Percentiles rank a stretch among this genome's conserved stretches.
Evolutionary conservation across 2,797 vertebrate species (phyloP).

Genomic region (Iguana delicatissima): DNA sequence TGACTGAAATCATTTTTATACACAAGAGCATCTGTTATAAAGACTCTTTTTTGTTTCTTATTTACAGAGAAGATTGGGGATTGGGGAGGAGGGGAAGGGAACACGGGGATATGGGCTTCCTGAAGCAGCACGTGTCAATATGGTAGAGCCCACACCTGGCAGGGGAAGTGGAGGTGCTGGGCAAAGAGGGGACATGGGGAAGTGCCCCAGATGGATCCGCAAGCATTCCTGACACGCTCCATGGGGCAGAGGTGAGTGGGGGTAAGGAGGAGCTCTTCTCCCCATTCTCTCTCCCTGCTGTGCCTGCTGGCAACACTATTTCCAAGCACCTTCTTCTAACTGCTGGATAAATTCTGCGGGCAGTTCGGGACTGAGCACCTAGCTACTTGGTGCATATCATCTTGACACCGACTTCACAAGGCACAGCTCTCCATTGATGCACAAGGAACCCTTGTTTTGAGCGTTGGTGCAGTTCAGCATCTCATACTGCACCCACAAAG

Average conservation of each 20-base stretch:
- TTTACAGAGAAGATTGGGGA: slow-evolving; percentile 34
- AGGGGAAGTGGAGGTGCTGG: slow-evolving; percentile 12
- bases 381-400: neutral
- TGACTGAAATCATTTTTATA: slow-evolving; percentile 39
- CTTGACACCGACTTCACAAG: neutral
- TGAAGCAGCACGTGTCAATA: slow-evolving; percentile 5
- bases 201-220: slow-evolving; percentile 8
- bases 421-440: neutral
- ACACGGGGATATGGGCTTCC: slow-evolving; percentile 17
- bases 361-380: neutral
- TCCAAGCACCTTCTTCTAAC: neutral
- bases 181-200: slow-evolving; percentile 2
- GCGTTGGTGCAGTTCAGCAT: neutral
- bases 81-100: neutral
- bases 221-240: slow-evolving; percentile 27
- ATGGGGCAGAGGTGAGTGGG: neutral
- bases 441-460: slow-evolving; percentile 25
- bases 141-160: slow-evolving; percentile 17
- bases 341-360: neutral
- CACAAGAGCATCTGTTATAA: slow-evolving; percentile 39
- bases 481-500: neutral
- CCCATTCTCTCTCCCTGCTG: slow-evolving; percentile 15
- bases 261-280: neutral
- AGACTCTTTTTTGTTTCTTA: slow-evolving; percentile 36
- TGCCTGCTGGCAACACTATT: neutral